phyloP scores from a whole-genome alignment of 2,113 vertebrate species.

The Aptenodytes patagonicus region DNA sequence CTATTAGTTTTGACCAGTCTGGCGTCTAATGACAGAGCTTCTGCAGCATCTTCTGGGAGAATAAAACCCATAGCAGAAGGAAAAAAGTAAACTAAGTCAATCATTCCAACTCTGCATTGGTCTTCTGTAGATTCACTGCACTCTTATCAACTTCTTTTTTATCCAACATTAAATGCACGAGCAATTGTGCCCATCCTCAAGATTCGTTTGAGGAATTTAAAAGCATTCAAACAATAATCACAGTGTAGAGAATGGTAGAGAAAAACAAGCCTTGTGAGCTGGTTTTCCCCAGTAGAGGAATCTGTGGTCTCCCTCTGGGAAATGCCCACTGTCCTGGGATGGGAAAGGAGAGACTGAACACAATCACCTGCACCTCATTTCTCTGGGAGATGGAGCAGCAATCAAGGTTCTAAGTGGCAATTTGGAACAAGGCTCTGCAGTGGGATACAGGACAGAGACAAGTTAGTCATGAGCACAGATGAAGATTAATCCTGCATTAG shows the following conservation, averaged over 20 bases:
- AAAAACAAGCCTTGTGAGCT: not conserved
- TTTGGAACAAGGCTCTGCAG: not conserved
- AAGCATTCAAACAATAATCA: not conserved
- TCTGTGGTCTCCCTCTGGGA: not conserved
- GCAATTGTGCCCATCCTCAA: not conserved
- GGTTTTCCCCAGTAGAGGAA: not conserved
- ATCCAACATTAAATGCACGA: not conserved
- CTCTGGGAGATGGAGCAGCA: not conserved
- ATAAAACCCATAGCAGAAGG: not conserved
- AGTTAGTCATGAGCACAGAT: constrained; percentile 40
- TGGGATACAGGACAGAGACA: not conserved
- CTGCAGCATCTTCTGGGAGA: not conserved
- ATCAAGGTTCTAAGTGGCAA: not conserved
- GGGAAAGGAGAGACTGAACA: not conserved
- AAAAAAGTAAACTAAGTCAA: not conserved
- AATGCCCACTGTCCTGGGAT: not conserved
- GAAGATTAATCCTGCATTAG: constrained; percentile 48
- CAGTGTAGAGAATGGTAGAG: not conserved
- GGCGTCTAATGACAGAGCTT: not conserved
- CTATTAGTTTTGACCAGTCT: not conserved
- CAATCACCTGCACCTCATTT: fast-evolving
- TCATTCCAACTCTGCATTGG: not conserved
- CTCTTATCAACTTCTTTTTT: not conserved
- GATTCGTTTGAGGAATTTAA: not conserved
- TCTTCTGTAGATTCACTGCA: not conserved